phyloP scores from a whole-genome alignment of 2,797 vertebrate genomes.

The Sebastes paucispinis region DNA sequence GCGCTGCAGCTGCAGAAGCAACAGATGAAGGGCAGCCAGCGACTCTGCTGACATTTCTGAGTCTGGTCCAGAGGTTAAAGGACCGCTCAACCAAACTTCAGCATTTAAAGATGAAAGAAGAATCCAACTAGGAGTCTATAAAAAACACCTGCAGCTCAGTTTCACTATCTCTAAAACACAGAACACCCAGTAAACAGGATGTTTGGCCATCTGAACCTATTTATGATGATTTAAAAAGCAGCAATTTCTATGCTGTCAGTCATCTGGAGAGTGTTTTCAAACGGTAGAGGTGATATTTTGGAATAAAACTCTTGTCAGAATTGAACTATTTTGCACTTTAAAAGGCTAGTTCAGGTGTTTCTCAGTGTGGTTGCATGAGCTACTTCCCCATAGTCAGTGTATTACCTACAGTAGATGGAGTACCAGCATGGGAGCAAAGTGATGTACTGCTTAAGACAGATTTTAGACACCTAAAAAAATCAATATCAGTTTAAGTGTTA shows the following conservation, averaged over 20 bases:
- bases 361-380: not conserved
- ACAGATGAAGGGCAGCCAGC: not conserved
- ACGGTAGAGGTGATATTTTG: not conserved
- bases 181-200: not conserved
- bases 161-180: slow-evolving; percentile 23
- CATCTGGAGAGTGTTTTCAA: not conserved
- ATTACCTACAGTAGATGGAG: not conserved
- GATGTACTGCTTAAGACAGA: too few species aligned
- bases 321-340: not conserved
- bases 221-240: not conserved
- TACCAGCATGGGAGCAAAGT: too few species aligned
- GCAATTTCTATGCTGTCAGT: not conserved
- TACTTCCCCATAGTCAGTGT: not conserved
- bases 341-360: not conserved
- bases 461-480: too few species aligned
- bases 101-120: slow-evolving; percentile 31
- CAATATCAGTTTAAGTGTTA: too few species aligned
- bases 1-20: slow-evolving; percentile 11
- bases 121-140: not conserved
- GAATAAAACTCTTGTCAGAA: not conserved
- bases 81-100: slow-evolving; percentile 1
- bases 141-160: slow-evolving; percentile 19
- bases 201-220: not conserved
- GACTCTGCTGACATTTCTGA: slow-evolving; percentile 34
- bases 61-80: slow-evolving; percentile 27